Evolutionary conservation across 2,888 invertebrate species (phyloP).

Genomic region (Amblyjoppa proteus): DNA sequence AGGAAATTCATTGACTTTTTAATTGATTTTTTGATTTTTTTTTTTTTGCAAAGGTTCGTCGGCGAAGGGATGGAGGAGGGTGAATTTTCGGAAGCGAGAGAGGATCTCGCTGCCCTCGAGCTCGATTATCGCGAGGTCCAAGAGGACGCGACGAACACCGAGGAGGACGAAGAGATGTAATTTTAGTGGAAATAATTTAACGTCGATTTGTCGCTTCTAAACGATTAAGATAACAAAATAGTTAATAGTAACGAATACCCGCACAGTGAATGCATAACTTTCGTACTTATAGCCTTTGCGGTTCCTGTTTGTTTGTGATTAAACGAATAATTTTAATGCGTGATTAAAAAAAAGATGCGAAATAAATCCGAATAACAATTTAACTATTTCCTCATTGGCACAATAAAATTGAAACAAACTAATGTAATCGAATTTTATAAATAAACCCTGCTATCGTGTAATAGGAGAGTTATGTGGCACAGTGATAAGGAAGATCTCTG

Average conservation of each 20-base stretch:
- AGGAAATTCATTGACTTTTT: neutral
- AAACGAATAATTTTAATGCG: neutral
- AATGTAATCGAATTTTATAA: neutral
- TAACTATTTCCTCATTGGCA: neutral
- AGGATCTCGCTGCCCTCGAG: constrained; percentile 79
- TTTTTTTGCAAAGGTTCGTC: constrained; percentile 73
- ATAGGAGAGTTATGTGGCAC: neutral
- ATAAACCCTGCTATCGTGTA: neutral
- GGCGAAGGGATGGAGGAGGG: constrained; percentile 81
- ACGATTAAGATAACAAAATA: neutral
- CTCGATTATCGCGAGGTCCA: constrained; percentile 80
- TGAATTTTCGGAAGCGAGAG: constrained; percentile 79
- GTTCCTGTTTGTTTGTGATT: neutral
- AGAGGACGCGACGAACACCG: constrained; percentile 76
- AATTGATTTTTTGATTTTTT: neutral
- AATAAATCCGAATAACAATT: neutral
- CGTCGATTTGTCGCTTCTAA: neutral
- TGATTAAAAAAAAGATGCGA: neutral
- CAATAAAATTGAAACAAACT: too few species aligned
- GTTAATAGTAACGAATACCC: neutral
- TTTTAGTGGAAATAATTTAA: neutral
- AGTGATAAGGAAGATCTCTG: constrained; percentile 68
- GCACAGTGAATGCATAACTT: neutral
- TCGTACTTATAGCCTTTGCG: neutral
- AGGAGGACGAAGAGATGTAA: constrained; percentile 78